Conservation (phyloP, 2,888 invertebrate genomes). For the Octodonta nipae region DNA sequence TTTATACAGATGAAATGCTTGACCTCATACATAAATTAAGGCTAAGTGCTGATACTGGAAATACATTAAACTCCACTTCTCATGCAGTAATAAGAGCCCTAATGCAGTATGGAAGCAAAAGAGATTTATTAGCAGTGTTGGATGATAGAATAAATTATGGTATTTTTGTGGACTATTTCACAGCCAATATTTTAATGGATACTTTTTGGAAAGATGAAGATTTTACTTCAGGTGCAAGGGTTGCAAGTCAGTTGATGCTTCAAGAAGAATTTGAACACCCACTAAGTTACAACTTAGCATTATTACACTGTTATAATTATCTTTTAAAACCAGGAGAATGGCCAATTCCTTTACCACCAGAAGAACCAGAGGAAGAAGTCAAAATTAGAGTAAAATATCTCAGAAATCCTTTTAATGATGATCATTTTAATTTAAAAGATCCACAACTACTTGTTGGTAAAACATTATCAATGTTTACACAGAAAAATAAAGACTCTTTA, state of each 20-base stretch:
- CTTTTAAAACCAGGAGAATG: constrained; percentile 41
- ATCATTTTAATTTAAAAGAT: constrained; percentile 75
- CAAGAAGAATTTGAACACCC: constrained; percentile 74
- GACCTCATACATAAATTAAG: constrained; percentile 60
- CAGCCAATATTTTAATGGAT: constrained; percentile 69
- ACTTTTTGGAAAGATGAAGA: constrained; percentile 56
- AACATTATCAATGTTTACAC: constrained; percentile 52
- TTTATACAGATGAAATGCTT: constrained; percentile 55
- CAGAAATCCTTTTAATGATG: constrained; percentile 72
- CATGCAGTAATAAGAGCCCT: constrained; percentile 63
- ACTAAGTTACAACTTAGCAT: constrained; percentile 51
- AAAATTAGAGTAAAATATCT: constrained; percentile 57
- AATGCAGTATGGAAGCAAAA: constrained; percentile 41
- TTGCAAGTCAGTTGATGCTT: constrained; percentile 69
- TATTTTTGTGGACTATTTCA: constrained; percentile 72
- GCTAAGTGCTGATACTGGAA: constrained; percentile 54
- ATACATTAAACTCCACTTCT: constrained; percentile 63
- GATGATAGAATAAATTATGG: constrained; percentile 78
- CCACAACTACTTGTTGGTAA: constrained; percentile 65
- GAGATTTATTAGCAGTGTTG: constrained; percentile 56
- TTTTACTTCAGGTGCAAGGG: constrained; percentile 57
- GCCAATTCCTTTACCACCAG: constrained; percentile 29
- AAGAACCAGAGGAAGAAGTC: constrained; percentile 35
- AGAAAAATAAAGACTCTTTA: constrained; percentile 37
- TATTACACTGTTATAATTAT: constrained; percentile 65